Base-by-base conservation (phyloP, 2,888 invertebrate species). In the Folsomia candida region DNA sequence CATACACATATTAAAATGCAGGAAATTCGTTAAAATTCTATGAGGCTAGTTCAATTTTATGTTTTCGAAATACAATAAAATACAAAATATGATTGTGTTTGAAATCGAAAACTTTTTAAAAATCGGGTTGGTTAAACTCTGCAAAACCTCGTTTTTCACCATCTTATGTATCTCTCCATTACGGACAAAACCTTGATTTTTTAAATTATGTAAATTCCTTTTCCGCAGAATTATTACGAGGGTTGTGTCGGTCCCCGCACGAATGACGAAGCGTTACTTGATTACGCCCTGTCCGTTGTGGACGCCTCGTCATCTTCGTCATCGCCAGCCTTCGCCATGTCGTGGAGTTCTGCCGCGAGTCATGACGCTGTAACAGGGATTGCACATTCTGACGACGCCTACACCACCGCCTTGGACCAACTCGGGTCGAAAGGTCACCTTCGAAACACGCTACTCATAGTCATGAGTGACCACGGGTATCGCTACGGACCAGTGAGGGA, bases 391-490 rank as follows among this genome's bases (percentile, higher is more conserved):
- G 73, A 73, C 25, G 51, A 25, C 14, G 14, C 47, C 0, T 26
- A 65, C 47, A 28, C 57, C 2, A 25, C 57, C 1, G 69, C 67
- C 47, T 28, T 74, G 4, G 37, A 37, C 37, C 2, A 24, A n/a
- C 47, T 11, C 9, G 14, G 67, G 51, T 28, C 37, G 6, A 37
- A 37, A 14, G 37, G 37, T 37, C 14, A 64, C 3, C 20, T 20
- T 2, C 14, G 9, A 1, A 73, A 73, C 24, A 67, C 73, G 1
- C 51, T 73, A 25, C 27, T 73, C 6, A n/a, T 73, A 6, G 54
- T 73, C 11, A 25, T 70, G 59, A 68, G 73, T 65, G 73, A 73
- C n/a, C 73, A 73, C 37, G 68, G 70, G n/a, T 29, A 64, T 14
- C n/a, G 70, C 6, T 65, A 64, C 24, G 73, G 70, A 1, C 6